Base-by-base conservation (phyloP, 2,888 invertebrate species). In the Ichneumoninae sp. region DNA sequence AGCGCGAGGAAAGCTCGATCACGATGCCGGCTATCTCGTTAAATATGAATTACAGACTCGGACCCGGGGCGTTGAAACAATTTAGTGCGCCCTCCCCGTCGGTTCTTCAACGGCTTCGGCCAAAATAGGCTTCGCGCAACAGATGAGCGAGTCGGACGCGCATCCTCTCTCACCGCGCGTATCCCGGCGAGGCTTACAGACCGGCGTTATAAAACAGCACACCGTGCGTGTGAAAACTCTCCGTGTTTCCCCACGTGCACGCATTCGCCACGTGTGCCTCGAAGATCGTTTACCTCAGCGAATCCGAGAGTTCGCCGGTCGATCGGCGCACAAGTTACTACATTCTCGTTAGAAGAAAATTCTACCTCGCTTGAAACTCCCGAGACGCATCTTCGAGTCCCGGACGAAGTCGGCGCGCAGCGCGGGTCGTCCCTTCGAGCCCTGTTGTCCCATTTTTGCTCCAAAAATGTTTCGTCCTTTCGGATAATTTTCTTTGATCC, bases 361-460 rank as follows among this genome's bases (percentile, higher is more conserved):
- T 71, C 81, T 91, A 93, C 93, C 92, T 91, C 93, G 89, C 86
- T 92, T 93, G 80, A 93, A 92, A 86, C 93, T 93, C 87, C 93
- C 93, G 50, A 93, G 91, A 36, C 93, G 91, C 91, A 92, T 92
- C 87, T 91, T 93, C 79, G 93, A 90, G 80, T 93, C 93, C 72
- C 93, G 90, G 69, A 92, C 90, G 86, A 93, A 92, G 86, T 93
- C 93, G 85, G 93, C 90, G 80, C 92, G 89, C 54, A 91, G 88
- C 16, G 91, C 88, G 57, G 92, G 88, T 77, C 90, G 90, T 82
- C 90, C 90, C 86, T 93, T 93, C 79, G 93, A 93, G 85, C 91
- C 90, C 86, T 93, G 93, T 81, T 93, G 93, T 40, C 93, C 93
- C 93, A 93, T 93, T 69, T 69, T 83, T 68, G 47, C 62, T 40